A percentile compares a stretch with the other conserved stretches of the same genome.
Evolutionary conservation across 2,888 invertebrate genomes (phyloP).

Genomic region (Drepana falcataria): DNA sequence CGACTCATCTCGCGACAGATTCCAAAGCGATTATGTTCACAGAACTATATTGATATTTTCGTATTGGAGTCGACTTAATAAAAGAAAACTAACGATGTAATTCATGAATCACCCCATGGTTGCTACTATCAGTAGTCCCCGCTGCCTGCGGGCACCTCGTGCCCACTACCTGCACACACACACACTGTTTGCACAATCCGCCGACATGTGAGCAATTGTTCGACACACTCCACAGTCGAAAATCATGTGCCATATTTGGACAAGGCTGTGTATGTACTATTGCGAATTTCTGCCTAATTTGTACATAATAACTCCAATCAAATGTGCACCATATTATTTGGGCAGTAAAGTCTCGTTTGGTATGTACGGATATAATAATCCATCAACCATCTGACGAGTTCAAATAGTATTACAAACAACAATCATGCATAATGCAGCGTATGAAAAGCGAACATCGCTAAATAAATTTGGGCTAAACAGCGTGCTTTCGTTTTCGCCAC

Average conservation of each 20-base stretch:
- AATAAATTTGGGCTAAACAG: neutral
- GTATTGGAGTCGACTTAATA: too few species aligned
- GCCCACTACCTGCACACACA: neutral
- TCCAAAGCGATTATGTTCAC: neutral
- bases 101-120: neutral
- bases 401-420: conserved; percentile 2
- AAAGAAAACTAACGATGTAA: neutral
- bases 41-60: too few species aligned
- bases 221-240: conserved; percentile 14
- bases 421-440: conserved; percentile 4
- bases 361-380: neutral
- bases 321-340: neutral
- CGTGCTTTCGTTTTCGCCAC: conserved; percentile 40
- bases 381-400: conserved; percentile 4
- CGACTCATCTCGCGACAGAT: neutral
- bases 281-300: conserved; percentile 10
- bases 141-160: neutral
- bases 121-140: neutral
- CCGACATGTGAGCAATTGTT: conserved; percentile 5
- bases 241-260: conserved; percentile 16
- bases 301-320: conserved; percentile 3
- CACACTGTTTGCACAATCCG: neutral
- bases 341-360: neutral
- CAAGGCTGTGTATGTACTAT: conserved; percentile 24
- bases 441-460: conserved; percentile 15